Conservation (phyloP, 2,888 invertebrate species). For the Cheilosia soror region DNA sequence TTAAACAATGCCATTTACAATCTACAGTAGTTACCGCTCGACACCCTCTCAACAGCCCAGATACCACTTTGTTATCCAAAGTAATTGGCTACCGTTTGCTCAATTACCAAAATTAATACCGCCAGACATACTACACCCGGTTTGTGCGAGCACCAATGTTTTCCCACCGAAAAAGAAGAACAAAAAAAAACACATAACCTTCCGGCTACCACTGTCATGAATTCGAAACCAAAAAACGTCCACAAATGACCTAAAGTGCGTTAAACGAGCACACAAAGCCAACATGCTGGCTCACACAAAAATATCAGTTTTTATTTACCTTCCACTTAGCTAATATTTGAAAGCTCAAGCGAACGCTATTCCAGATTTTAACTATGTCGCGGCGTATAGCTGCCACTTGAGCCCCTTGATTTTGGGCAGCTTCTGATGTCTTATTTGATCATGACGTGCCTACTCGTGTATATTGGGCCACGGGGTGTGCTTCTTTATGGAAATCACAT, state of each 20-base stretch:
- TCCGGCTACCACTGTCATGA: slow-evolving; percentile 14
- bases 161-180: slow-evolving; percentile 46
- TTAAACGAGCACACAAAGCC: slow-evolving; percentile 48
- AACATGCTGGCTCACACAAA: slow-evolving; percentile 15
- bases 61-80: slow-evolving; percentile 55
- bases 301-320: slow-evolving; percentile 52
- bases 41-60: slow-evolving; percentile 37
- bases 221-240: slow-evolving; percentile 32
- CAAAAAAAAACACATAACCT: slow-evolving; percentile 17
- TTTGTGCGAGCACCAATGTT: slow-evolving; percentile 37
- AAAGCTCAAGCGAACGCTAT: slow-evolving; percentile 53
- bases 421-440: slow-evolving; percentile 49
- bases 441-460: slow-evolving; percentile 37
- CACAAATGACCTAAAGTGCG: slow-evolving; percentile 53
- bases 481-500: slow-evolving; percentile 48
- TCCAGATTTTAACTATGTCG: slow-evolving; percentile 58
- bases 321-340: slow-evolving; percentile 62
- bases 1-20: slow-evolving; percentile 40
- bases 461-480: slow-evolving; percentile 52
- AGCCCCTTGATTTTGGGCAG: slow-evolving; percentile 45
- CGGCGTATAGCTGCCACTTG: slow-evolving; percentile 40
- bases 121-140: slow-evolving; percentile 37
- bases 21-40: slow-evolving; percentile 32
- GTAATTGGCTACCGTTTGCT: slow-evolving; percentile 62
- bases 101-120: slow-evolving; percentile 62